Base-by-base conservation (phyloP, 2,888 invertebrate species). In the Lingula anatina region DNA sequence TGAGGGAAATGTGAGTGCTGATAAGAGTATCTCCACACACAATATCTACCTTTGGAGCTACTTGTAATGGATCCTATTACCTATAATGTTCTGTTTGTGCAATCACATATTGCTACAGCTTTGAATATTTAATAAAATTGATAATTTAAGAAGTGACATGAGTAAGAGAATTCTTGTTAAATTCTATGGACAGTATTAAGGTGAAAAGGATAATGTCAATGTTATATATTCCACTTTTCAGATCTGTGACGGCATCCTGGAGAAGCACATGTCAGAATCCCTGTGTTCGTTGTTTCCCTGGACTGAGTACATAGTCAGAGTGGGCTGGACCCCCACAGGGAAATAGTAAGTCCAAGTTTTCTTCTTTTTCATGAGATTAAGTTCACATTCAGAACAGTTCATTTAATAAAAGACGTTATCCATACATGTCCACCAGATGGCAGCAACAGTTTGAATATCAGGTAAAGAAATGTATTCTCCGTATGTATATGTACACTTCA, bases 321-420 rank as follows among this genome's bases (percentile, higher is more conserved):
- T 89, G 15, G 96, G 95, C 0, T 99, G 97, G 96, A 90, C 90
- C 0, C 89, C 91, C 0, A 88, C 91, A 71, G 89, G 90, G 26
- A 84, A 87, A 66, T 87, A 84, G 94, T 94, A 79, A 85, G 87
- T 82, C 26, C 2, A 7, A 37, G 18, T 20, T 5, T n/a, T 12
- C 12, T 9, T 20, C 15, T 41, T 28, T 25, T 7, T 31, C 20
- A 7, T 31, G 20, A 15, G 5, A 25, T 21, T 28, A 7, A 21
- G 12, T 2, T 21, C 37, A 21, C n/a, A n/a, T n/a, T n/a, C n/a
- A n/a, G n/a, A n/a, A n/a, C n/a, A n/a, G n/a, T n/a, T n/a, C n/a
- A n/a, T n/a, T n/a, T n/a, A n/a, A n/a, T n/a, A n/a, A n/a, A n/a
- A n/a, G n/a, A n/a, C n/a, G n/a, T n/a, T n/a, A n/a, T n/a, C n/a